Evolutionary conservation across 23 tunicate genomes (phyloP).

Genomic region (Botrylloides violaceus): DNA sequence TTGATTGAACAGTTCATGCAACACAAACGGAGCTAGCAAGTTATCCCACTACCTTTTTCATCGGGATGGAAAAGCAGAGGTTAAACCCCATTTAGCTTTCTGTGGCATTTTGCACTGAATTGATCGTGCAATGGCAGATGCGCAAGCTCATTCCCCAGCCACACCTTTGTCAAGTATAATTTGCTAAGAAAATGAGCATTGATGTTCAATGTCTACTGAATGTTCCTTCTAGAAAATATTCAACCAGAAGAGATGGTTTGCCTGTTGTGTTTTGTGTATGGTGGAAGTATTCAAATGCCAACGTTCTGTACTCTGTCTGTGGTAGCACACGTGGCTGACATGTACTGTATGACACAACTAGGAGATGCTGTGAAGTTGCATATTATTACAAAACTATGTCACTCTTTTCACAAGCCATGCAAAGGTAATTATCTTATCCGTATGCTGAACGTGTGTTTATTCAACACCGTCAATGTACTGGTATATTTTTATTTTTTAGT

Average conservation of each 20-base stretch:
- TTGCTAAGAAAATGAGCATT: too few relatives aligned
- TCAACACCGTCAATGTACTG: not conserved
- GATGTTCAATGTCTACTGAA: too few relatives aligned
- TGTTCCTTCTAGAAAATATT: conserved; percentile 16
- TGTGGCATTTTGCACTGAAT: too few relatives aligned
- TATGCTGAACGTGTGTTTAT: not conserved
- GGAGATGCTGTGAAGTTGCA: not conserved
- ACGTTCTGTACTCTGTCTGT: not conserved
- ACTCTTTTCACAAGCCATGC: conserved; percentile 21
- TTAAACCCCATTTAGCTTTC: too few relatives aligned
- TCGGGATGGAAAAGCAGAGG: too few relatives aligned
- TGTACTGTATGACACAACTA: not conserved
- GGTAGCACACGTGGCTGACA: conserved; percentile 6
- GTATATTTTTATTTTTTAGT: not conserved
- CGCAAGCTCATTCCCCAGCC: too few relatives aligned
- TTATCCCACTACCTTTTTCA: too few relatives aligned
- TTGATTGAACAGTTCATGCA: too few relatives aligned
- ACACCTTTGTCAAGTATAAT: too few relatives aligned
- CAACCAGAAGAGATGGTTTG: not conserved
- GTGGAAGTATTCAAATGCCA: conserved; percentile 2
- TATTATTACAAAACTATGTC: not conserved
- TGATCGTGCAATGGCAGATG: too few relatives aligned
- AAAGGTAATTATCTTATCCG: not conserved
- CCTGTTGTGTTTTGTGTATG: conserved; percentile 21
- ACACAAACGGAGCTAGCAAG: too few relatives aligned